Percentiles rank a stretch among this genome's conserved stretches.
Conservation (phyloP, 2,113 vertebrate species). For the Sander lucioperca region DNA sequence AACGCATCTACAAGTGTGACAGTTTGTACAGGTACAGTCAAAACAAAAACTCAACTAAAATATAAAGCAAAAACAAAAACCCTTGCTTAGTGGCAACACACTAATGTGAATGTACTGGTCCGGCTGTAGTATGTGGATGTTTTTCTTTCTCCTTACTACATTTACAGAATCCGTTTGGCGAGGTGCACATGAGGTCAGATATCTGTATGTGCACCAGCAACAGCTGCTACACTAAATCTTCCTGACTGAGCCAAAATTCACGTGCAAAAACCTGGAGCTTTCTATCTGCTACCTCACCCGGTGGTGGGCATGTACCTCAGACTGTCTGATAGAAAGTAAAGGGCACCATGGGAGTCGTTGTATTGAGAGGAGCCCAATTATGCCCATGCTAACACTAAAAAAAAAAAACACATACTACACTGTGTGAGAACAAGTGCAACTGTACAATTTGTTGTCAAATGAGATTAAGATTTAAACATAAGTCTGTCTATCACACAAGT, state of each 20-base stretch:
- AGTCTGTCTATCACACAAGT: neutral
- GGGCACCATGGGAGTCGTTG: neutral
- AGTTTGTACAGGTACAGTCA: neutral
- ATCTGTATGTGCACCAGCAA: neutral
- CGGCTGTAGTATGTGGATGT: conserved; percentile 2
- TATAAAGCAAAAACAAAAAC: conserved; percentile 37
- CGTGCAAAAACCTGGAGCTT: conserved; percentile 19
- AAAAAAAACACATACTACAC: neutral
- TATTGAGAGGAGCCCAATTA: neutral
- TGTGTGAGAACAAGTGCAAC: conserved; percentile 8
- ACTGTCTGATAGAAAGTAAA: neutral
- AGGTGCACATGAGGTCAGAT: neutral
- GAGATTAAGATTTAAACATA: neutral
- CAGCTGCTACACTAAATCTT: conserved; percentile 42
- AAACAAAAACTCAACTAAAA: neutral
- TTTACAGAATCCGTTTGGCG: neutral
- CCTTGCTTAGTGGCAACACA: neutral
- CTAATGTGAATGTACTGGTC: conserved; percentile 57
- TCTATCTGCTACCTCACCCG: conserved; percentile 1
- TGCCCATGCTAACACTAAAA: neutral
- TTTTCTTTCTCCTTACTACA: neutral
- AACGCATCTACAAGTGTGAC: neutral
- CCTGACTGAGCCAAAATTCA: conserved; percentile 43
- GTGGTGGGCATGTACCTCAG: conserved; percentile 29
- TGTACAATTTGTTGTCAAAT: neutral